A percentile compares a stretch with the other conserved stretches of the same genome.
These are phyloP conservation scores for Cirrhinus mrigala DNA, from an alignment of 2,797 vertebrate species.

Conservation along the genomic window DNA sequence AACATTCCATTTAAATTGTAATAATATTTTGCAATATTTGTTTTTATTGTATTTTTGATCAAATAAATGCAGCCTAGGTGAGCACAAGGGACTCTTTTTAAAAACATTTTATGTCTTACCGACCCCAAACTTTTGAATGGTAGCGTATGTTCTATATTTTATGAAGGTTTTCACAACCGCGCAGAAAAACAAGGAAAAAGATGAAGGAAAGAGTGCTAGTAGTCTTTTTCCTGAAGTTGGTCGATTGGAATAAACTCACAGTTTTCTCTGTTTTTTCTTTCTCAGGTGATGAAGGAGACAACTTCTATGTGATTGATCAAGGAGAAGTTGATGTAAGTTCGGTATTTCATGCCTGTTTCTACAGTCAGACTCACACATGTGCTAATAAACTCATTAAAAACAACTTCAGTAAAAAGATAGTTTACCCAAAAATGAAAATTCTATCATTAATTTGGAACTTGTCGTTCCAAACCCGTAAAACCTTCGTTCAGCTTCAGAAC, in stretches of 20 bases:
- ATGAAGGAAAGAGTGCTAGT: neutral
- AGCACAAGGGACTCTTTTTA: neutral
- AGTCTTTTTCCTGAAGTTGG: neutral
- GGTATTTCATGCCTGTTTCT: neutral
- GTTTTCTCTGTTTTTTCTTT: slow-evolving; percentile 61
- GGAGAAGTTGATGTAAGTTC: slow-evolving; percentile 96
- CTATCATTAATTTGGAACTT: too few relatives aligned
- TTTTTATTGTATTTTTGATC: neutral
- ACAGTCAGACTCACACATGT: neutral
- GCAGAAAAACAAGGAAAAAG: neutral
- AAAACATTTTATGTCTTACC: neutral
- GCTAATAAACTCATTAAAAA: neutral
- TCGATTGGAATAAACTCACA: neutral
- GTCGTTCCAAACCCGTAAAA: too few relatives aligned
- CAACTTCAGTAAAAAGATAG: neutral
- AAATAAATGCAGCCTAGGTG: neutral
- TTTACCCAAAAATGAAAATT: too few relatives aligned
- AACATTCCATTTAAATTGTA: neutral
- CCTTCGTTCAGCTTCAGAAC: too few relatives aligned
- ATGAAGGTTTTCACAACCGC: neutral
- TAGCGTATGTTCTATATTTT: neutral
- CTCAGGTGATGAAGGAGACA: slow-evolving; percentile 96
- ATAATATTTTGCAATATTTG: too few relatives aligned
- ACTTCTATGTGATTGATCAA: slow-evolving; percentile 98
- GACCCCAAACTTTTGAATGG: neutral